These are phyloP conservation scores for Catharus ustulatus DNA, from an alignment of 2,797 vertebrate genomes.

Conservation along the genomic window DNA sequence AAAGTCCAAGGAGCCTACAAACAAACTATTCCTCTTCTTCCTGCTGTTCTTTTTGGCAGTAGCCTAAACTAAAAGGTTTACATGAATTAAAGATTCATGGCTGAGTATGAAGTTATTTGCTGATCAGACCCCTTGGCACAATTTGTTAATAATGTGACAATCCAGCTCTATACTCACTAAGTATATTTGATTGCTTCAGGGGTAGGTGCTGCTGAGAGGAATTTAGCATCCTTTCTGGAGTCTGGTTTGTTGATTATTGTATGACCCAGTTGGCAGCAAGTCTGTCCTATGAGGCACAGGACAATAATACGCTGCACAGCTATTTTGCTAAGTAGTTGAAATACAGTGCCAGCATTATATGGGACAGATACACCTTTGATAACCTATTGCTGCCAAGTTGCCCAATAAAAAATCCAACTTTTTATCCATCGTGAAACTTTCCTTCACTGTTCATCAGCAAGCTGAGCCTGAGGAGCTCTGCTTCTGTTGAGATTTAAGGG, in stretches of 20 bases:
- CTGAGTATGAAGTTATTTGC: neutral
- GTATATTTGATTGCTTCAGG: neutral
- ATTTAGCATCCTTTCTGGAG: neutral
- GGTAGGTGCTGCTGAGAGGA: neutral
- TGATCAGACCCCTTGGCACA: neutral
- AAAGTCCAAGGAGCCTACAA: neutral
- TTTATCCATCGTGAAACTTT: neutral
- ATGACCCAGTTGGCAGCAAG: slow-evolving; percentile 28
- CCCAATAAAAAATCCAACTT: neutral
- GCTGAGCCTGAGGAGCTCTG: neutral
- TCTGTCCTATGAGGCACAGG: neutral
- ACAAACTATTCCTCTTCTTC: neutral
- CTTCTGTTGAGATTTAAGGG: neutral
- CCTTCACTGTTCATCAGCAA: neutral
- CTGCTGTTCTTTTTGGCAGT: neutral
- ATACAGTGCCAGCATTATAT: neutral
- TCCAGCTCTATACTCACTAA: neutral
- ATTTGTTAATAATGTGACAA: neutral
- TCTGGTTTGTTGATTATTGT: neutral
- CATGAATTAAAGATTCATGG: neutral
- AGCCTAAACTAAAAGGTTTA: neutral
- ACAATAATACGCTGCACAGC: neutral
- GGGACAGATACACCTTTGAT: neutral
- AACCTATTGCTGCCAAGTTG: neutral
- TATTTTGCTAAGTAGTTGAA: slow-evolving; percentile 20